These are phyloP conservation scores for Myrmecobius fasciatus DNA, from an alignment of 2,113 vertebrate species.

Conservation along the genomic window DNA sequence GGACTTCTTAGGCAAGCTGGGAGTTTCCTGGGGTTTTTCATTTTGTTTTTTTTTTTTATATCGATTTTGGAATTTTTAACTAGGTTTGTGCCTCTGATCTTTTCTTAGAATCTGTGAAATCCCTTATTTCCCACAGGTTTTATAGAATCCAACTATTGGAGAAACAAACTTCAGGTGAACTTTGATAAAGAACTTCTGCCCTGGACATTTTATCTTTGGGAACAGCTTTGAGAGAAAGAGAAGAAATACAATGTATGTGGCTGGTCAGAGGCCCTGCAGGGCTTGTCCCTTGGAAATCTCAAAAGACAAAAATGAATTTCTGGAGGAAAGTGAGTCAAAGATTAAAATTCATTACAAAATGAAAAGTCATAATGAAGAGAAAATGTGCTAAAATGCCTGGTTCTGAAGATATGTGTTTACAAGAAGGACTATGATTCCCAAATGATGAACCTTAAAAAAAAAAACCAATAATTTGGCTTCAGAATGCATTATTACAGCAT, in stretches of 20 bases:
- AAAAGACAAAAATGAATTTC: not conserved
- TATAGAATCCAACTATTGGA: conserved; percentile 75
- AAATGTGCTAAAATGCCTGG: not conserved
- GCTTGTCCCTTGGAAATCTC: not conserved
- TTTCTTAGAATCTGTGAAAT: conserved; percentile 83
- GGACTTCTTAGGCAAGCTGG: conserved; percentile 83
- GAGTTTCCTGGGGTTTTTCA: conserved; percentile 84
- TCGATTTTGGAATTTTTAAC: conserved; percentile 89
- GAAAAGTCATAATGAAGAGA: not conserved
- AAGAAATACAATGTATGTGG: conserved; percentile 11
- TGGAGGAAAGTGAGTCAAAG: not conserved
- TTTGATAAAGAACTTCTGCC: conserved; percentile 26
- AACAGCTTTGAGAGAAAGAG: conserved; percentile 36
- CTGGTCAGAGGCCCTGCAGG: conserved; percentile 4
- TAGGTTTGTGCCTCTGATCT: conserved; percentile 86
- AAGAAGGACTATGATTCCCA: not conserved
- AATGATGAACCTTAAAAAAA: not conserved
- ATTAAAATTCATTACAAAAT: not conserved
- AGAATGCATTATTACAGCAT: not conserved
- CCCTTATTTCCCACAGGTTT: conserved; percentile 84
- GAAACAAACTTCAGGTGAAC: conserved; percentile 77
- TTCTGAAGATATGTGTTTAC: not conserved
- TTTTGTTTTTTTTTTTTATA: conserved; percentile 82
- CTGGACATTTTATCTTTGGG: conserved; percentile 31
- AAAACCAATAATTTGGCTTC: conserved; percentile 7